Conservation (phyloP, 2,113 vertebrate genomes). For the Rattus norvegicus region GRCr8 NC_086019.1:70063001-70063500, state of each 20-base stretch:
- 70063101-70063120: not conserved
- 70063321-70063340: not conserved
- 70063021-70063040: not conserved
- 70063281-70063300: not conserved
- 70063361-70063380: not conserved
- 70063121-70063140: not conserved
- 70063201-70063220: not conserved
- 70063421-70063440: not conserved
- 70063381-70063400: not conserved
- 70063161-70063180: not conserved
- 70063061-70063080: not conserved
- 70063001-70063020: not conserved
- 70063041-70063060: not conserved
- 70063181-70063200: not conserved
- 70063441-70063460: not conserved
- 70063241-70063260: not conserved
- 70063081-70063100: not conserved
- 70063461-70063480: not conserved
- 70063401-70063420: not conserved
- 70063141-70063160: not conserved
- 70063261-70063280: not conserved
- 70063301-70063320: not conserved
- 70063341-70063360: not conserved
- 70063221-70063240: not conserved
- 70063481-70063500: not conserved